These are phyloP conservation scores for Acanthornis magna DNA, from an alignment of 2,797 vertebrate genomes.

Conservation along the genomic window DNA sequence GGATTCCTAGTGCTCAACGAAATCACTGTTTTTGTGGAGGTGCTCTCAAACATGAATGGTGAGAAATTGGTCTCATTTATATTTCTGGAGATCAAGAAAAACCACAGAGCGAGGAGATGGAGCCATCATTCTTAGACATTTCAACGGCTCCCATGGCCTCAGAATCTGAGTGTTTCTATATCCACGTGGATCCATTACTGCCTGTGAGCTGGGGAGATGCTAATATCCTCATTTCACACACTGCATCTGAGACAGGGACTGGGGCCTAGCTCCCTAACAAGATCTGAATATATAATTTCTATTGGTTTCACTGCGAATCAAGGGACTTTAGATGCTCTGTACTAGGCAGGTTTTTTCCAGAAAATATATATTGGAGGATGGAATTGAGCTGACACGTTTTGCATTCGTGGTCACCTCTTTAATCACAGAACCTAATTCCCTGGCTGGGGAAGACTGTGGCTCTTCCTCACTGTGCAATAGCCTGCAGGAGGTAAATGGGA, in stretches of 20 bases:
- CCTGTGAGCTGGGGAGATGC: not conserved
- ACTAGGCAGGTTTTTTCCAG: not conserved
- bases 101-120: not conserved
- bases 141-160: not conserved
- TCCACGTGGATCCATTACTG: not conserved
- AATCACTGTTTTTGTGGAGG: not conserved
- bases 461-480: not conserved
- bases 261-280: not conserved
- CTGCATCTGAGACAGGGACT: not conserved
- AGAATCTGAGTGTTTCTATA: not conserved
- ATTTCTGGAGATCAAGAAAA: constrained; percentile 1
- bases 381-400: not conserved
- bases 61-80: not conserved
- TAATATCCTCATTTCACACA: not conserved
- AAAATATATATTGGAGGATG: not conserved
- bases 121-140: not conserved
- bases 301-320: not conserved
- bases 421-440: not conserved
- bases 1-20: not conserved
- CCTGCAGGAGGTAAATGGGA: not conserved
- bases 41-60: not conserved
- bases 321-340: not conserved
- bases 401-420: not conserved
- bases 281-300: constrained; percentile 6
- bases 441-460: not conserved